Percentiles rank a stretch among this genome's conserved stretches.
Evolutionary conservation across 2,888 invertebrate species (phyloP).

Genomic region (Cartodere bifasciata): DNA sequence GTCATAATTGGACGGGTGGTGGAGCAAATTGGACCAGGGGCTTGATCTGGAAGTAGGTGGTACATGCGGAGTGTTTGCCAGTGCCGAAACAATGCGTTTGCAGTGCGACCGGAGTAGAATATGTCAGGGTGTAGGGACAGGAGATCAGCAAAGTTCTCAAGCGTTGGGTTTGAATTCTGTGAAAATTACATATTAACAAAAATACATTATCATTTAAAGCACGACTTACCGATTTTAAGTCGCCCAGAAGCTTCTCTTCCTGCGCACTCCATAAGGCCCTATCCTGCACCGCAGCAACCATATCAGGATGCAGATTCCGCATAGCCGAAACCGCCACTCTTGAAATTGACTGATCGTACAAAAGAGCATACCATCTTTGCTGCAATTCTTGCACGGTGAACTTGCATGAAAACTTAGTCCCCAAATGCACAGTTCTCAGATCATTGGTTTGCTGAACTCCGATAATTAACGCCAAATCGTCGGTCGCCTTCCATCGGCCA

Average conservation of each 20-base stretch:
- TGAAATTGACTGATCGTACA: conserved; percentile 91
- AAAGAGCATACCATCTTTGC: conserved; percentile 88
- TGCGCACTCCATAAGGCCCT: conserved; percentile 79
- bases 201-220: background rate
- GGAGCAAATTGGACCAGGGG: conserved; percentile 38
- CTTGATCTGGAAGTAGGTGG: conserved; percentile 81
- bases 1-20: conserved; percentile 41
- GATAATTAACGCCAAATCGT: conserved; percentile 86
- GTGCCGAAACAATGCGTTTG: conserved; percentile 72
- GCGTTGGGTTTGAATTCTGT: conserved; percentile 57
- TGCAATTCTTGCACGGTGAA: conserved; percentile 90
- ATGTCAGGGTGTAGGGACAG: conserved; percentile 69
- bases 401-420: conserved; percentile 90
- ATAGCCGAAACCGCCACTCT: conserved; percentile 85
- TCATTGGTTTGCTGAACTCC: conserved; percentile 86
- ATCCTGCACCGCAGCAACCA: conserved; percentile 75
- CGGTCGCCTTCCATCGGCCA: conserved; percentile 94
- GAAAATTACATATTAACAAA: background rate
- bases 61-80: conserved; percentile 92
- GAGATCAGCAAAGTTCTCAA: conserved; percentile 75
- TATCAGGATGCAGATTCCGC: conserved; percentile 85
- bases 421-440: conserved; percentile 70
- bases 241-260: conserved; percentile 78
- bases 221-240: conserved; percentile 58
- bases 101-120: conserved; percentile 80